Percentiles rank a stretch among this genome's conserved stretches.
These are phyloP conservation scores for Eupelmus urozonus DNA, from an alignment of 2,888 invertebrate genomes.

Conservation along the genomic window DNA sequence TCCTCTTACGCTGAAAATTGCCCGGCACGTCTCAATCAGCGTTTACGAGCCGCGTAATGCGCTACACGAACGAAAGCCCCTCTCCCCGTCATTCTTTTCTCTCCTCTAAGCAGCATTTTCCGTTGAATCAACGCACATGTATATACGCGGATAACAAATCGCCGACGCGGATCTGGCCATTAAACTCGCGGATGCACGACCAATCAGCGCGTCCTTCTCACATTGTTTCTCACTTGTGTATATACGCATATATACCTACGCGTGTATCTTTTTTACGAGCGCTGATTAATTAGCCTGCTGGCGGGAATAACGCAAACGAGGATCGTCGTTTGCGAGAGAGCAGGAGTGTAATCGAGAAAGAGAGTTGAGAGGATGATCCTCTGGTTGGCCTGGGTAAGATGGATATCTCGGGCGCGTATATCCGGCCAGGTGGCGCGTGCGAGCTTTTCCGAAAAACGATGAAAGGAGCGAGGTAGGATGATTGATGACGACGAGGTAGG, in stretches of 20 bases:
- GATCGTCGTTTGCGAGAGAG: not conserved
- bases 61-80: not conserved
- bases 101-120: constrained; percentile 21
- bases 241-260: constrained; percentile 13
- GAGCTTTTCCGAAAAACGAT: constrained; percentile 65
- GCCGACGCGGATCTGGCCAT: too few species aligned
- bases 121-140: constrained; percentile 20
- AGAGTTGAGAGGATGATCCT: not conserved
- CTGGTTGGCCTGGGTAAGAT: constrained; percentile 60
- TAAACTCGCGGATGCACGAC: not conserved
- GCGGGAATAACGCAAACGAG: not conserved
- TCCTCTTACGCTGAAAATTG: not conserved
- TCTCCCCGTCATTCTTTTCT: not conserved
- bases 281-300: constrained; percentile 47
- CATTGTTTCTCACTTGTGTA: not conserved
- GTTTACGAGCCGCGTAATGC: not conserved
- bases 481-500: constrained; percentile 12
- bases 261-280: not conserved
- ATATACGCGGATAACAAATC: constrained; percentile 4
- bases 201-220: constrained; percentile 6
- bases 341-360: not conserved
- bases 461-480: constrained; percentile 2
- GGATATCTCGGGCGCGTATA: constrained; percentile 64
- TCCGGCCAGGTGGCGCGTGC: constrained; percentile 69
- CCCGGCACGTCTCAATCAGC: constrained; percentile 12